Evolutionary conservation across 2,797 vertebrate genomes (phyloP).

Genomic region (Pampus argenteus): DNA sequence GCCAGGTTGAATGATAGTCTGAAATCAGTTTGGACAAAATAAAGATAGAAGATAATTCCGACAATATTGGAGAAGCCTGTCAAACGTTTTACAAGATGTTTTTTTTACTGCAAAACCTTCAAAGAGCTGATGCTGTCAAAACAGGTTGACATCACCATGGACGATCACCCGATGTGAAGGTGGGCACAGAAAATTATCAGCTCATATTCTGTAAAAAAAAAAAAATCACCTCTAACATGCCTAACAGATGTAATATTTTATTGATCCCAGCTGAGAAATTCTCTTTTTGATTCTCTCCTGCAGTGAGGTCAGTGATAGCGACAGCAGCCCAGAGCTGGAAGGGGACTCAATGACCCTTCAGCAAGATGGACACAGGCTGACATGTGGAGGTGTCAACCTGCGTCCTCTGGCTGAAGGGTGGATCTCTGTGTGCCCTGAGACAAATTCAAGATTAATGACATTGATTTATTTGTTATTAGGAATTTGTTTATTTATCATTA

Average conservation of each 20-base stretch:
- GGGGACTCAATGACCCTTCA: slow-evolving; percentile 57
- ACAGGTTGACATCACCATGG: background rate
- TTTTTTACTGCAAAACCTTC: slow-evolving; percentile 2
- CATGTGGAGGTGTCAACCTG: slow-evolving; percentile 33
- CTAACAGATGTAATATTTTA: slow-evolving; percentile 66
- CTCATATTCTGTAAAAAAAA: background rate
- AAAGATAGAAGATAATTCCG: slow-evolving; percentile 1
- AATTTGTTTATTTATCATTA: slow-evolving; percentile 2
- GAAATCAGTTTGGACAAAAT: background rate
- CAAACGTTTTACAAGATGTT: background rate
- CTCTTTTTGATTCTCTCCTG: slow-evolving; percentile 38
- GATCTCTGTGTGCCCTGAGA: slow-evolving; percentile 21
- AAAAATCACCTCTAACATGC: slow-evolving; percentile 47
- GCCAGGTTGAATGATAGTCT: background rate
- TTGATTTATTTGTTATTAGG: background rate
- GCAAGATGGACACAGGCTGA: slow-evolving; percentile 50
- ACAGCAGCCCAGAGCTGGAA: slow-evolving; percentile 25
- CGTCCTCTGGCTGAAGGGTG: slow-evolving; percentile 38
- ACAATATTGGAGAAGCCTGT: background rate
- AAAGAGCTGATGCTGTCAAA: background rate
- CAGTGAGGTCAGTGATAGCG: slow-evolving; percentile 39
- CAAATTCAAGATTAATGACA: slow-evolving; percentile 22
- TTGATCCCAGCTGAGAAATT: slow-evolving; percentile 67
- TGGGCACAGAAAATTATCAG: background rate
- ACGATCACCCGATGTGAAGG: background rate